A percentile compares a stretch with the other conserved stretches of the same genome.
Evolutionary conservation across 2,888 invertebrate species (phyloP).

Genomic region (Trisateles emortualis): DNA sequence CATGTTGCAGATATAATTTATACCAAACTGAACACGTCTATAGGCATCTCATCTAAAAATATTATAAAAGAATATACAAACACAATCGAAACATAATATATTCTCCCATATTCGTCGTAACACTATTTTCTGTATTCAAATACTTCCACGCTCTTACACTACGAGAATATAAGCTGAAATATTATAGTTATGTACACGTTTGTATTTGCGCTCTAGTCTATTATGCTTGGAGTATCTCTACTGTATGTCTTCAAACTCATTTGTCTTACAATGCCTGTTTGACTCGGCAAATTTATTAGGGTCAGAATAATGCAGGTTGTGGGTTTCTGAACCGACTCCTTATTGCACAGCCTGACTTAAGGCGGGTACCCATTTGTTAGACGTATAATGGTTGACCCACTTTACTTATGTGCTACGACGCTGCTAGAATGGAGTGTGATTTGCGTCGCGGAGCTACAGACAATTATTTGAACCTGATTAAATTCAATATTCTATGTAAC

Average conservation of each 20-base stretch:
- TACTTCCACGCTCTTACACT: slow-evolving; percentile 19
- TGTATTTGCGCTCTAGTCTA: slow-evolving; percentile 35
- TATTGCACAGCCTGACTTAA: slow-evolving; percentile 80
- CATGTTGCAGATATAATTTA: too few species aligned
- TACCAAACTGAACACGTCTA: too few species aligned
- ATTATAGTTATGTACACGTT: slow-evolving; percentile 22
- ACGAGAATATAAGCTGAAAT: slow-evolving; percentile 22
- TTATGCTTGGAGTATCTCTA: slow-evolving; percentile 45
- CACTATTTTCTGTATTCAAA: slow-evolving; percentile 38
- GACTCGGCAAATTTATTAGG: slow-evolving; percentile 85
- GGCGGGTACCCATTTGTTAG: slow-evolving; percentile 80
- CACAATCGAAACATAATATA: slow-evolving; percentile 24
- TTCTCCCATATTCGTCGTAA: slow-evolving; percentile 20
- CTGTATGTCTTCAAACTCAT: slow-evolving; percentile 69
- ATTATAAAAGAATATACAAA: neutral
- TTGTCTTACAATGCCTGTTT: slow-evolving; percentile 82
- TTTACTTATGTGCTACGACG: slow-evolving; percentile 74
- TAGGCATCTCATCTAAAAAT: neutral
- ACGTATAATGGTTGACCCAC: slow-evolving; percentile 84
- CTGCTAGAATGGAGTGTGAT: slow-evolving; percentile 73
- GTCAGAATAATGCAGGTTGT: slow-evolving; percentile 84
- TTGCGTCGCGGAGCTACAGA: slow-evolving; percentile 67
- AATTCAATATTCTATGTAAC: slow-evolving; percentile 37
- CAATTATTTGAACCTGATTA: slow-evolving; percentile 59
- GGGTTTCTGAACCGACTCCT: slow-evolving; percentile 80